phyloP scores from a whole-genome alignment of 2,113 vertebrate genomes.

The Colistium nudipinnis region DNA sequence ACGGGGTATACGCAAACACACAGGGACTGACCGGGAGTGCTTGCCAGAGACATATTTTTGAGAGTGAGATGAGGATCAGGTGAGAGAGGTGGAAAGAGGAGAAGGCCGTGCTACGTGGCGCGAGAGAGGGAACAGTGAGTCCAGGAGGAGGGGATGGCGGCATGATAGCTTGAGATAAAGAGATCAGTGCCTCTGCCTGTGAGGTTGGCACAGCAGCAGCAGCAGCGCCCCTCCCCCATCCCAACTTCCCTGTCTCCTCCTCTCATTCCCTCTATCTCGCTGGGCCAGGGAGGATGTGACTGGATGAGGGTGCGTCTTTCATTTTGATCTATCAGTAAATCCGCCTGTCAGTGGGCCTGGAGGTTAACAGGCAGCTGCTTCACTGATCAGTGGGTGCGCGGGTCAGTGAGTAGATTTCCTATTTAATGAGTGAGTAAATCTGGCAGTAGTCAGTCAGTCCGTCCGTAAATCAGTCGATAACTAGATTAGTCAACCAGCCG shows the following conservation, averaged over 20 bases:
- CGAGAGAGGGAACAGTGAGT: neutral
- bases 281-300: slow-evolving; percentile 39
- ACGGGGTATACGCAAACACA: neutral
- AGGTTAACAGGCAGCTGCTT: neutral
- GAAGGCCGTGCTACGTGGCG: neutral
- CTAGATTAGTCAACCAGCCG: neutral
- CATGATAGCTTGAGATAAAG: slow-evolving; percentile 50
- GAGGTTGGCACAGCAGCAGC: slow-evolving; percentile 26
- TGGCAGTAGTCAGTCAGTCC: neutral
- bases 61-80: neutral
- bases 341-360: neutral
- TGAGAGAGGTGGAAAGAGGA: neutral
- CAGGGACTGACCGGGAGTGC: neutral
- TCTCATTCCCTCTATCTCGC: slow-evolving; percentile 13
- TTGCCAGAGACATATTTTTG: too few species aligned
- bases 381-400: neutral
- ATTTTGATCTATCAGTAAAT: neutral
- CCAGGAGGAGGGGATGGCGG: slow-evolving; percentile 5
- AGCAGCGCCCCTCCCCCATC: slow-evolving; percentile 37
- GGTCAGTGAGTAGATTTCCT: neutral
- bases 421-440: neutral
- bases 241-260: slow-evolving; percentile 12
- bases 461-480: neutral
- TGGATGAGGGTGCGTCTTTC: slow-evolving; percentile 13
- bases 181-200: slow-evolving; percentile 48